Conservation (phyloP, 2,797 vertebrate genomes). For the Xyrichtys novacula region DNA sequence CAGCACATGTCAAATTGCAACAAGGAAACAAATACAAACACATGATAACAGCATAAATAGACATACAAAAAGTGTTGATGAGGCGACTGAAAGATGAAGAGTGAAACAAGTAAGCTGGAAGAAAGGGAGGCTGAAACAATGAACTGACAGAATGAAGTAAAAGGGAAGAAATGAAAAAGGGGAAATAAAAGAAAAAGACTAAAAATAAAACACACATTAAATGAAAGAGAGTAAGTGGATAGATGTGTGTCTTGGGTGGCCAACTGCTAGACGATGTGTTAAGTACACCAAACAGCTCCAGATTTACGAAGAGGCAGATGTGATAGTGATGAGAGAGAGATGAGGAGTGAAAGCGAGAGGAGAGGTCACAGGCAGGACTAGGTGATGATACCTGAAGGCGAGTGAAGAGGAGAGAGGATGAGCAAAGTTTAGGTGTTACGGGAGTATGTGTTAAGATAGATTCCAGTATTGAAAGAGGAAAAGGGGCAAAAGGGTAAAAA, state of each 20-base stretch:
- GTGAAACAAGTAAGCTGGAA: slow-evolving; percentile 37
- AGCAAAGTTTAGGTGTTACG: slow-evolving; percentile 30
- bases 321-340: slow-evolving; percentile 66
- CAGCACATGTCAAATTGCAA: slow-evolving; percentile 67
- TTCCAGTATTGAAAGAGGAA: slow-evolving; percentile 33
- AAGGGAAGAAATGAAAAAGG: slow-evolving; percentile 14
- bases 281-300: slow-evolving; percentile 64
- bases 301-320: slow-evolving; percentile 71
- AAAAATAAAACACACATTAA: slow-evolving; percentile 4
- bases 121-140: slow-evolving; percentile 35
- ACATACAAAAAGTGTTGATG: slow-evolving; percentile 19
- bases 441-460: slow-evolving; percentile 20
- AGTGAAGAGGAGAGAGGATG: slow-evolving; percentile 34
- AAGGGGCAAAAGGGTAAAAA: slow-evolving; percentile 26
- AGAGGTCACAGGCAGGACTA: slow-evolving; percentile 34
- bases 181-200: slow-evolving; percentile 8
- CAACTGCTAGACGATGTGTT: slow-evolving; percentile 43
- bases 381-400: slow-evolving; percentile 58
- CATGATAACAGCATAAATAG: slow-evolving; percentile 69
- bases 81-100: slow-evolving; percentile 61
- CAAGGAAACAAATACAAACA: slow-evolving; percentile 72
- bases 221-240: slow-evolving; percentile 16
- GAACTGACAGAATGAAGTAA: slow-evolving; percentile 47
- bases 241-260: slow-evolving; percentile 58
- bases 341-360: slow-evolving; percentile 47